phyloP scores from a whole-genome alignment of 2,888 invertebrate species.

The Sinelater perroti region DNA sequence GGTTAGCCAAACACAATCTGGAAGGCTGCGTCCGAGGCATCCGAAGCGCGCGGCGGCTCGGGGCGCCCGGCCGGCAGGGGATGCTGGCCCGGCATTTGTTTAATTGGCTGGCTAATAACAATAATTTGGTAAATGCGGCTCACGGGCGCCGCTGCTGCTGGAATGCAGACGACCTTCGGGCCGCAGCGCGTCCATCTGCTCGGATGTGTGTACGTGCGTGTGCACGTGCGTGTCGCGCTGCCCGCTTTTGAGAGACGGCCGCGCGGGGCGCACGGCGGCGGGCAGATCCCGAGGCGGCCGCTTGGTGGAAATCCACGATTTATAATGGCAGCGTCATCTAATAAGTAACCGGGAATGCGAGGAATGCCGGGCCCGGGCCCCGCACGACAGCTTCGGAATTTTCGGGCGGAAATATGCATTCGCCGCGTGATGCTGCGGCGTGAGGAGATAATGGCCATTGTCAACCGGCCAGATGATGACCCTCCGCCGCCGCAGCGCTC shows the following conservation, averaged over 20 bases:
- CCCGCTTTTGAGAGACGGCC: too few species aligned
- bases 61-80: slow-evolving; percentile 24
- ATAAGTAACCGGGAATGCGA: slow-evolving; percentile 14
- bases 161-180: slow-evolving; percentile 55
- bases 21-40: slow-evolving; percentile 22
- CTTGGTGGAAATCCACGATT: neutral
- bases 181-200: slow-evolving; percentile 27
- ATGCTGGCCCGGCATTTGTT: slow-evolving; percentile 36
- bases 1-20: slow-evolving; percentile 13
- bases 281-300: neutral
- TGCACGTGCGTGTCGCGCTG: slow-evolving; percentile 4
- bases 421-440: too few species aligned
- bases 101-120: slow-evolving; percentile 40
- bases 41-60: slow-evolving; percentile 10
- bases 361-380: slow-evolving; percentile 24
- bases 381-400: slow-evolving; percentile 13
- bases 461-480: too few species aligned
- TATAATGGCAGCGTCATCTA: slow-evolving; percentile 1
- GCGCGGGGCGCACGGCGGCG: too few species aligned
- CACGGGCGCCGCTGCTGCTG: slow-evolving; percentile 50
- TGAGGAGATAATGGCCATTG: too few species aligned
- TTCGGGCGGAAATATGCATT: slow-evolving; percentile 8
- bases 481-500: too few species aligned
- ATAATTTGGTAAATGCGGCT: slow-evolving; percentile 45
- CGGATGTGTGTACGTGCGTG: slow-evolving; percentile 15